A percentile compares a stretch with the other conserved stretches of the same genome.
These are phyloP conservation scores for Microctenopoma steveboyesi DNA, from an alignment of 2,797 vertebrate species.

Conservation along the genomic window DNA sequence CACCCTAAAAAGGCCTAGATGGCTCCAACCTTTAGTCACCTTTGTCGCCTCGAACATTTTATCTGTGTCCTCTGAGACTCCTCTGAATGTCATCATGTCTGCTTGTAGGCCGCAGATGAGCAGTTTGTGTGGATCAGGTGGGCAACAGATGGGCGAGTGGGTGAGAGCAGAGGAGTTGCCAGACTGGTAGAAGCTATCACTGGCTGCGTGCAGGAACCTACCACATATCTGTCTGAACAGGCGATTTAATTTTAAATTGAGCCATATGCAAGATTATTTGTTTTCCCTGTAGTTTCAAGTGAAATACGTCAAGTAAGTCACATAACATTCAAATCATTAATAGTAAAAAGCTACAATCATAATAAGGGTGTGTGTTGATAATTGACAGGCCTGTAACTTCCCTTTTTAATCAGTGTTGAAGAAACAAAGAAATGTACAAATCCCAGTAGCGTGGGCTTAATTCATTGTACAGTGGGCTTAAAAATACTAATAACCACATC, in stretches of 20 bases:
- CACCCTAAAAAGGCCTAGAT: neutral
- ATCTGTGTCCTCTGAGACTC: neutral
- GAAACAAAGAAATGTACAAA: conserved; percentile 53
- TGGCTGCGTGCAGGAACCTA: conserved; percentile 37
- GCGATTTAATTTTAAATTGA: conserved; percentile 29
- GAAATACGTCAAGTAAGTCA: neutral
- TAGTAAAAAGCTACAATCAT: neutral
- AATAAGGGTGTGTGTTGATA: neutral
- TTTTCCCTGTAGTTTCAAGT: neutral
- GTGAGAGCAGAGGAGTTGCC: conserved; percentile 58
- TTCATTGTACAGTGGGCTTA: conserved; percentile 56
- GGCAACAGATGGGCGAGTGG: conserved; percentile 69
- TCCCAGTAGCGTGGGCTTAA: conserved; percentile 49
- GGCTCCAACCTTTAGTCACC: conserved; percentile 6
- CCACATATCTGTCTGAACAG: conserved; percentile 24
- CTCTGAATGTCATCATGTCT: neutral
- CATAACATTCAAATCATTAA: neutral
- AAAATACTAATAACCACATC: conserved; percentile 56
- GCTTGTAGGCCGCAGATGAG: conserved; percentile 17
- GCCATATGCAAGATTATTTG: conserved; percentile 18
- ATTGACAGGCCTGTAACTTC: neutral
- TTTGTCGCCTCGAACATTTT: neutral
- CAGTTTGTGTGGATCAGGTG: conserved; percentile 64
- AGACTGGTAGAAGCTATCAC: conserved; percentile 58
- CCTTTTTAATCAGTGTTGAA: neutral